Evolutionary conservation across 2,888 invertebrate species (phyloP).

Genomic region (Bimastos eiseni): DNA sequence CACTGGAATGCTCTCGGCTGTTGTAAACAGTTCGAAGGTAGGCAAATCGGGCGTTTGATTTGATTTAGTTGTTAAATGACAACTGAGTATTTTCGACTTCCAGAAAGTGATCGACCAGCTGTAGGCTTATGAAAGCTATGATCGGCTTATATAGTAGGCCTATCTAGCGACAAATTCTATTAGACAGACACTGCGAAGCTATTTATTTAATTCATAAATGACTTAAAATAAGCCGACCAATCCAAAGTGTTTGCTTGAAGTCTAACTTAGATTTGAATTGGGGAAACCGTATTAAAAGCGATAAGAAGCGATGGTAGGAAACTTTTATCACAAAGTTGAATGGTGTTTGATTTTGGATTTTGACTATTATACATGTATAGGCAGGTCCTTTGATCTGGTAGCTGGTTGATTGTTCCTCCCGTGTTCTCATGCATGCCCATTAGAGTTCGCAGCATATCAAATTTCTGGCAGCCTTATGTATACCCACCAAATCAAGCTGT

Average conservation of each 20-base stretch:
- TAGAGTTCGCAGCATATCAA: too few species aligned
- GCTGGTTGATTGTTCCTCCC: too few species aligned
- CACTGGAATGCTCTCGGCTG: neutral
- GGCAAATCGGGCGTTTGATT: neutral
- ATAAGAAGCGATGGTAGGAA: neutral
- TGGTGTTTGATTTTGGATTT: neutral
- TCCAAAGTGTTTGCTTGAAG: neutral
- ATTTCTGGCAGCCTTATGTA: too few species aligned
- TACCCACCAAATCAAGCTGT: too few species aligned
- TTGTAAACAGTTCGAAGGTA: slow-evolving; percentile 13
- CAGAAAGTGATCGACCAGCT: neutral
- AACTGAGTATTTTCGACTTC: neutral
- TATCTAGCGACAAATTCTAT: neutral
- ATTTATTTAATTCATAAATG: neutral
- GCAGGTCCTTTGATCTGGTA: too few species aligned
- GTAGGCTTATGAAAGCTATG: too few species aligned
- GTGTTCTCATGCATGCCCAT: too few species aligned
- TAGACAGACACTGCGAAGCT: neutral
- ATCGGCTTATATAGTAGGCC: neutral
- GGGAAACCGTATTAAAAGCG: neutral
- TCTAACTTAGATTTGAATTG: neutral
- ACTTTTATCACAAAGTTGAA: neutral
- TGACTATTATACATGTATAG: neutral
- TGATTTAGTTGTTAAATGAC: neutral
- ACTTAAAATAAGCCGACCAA: neutral